These are phyloP conservation scores for Megalops cyprinoides DNA, from an alignment of 2,797 vertebrate genomes.

Conservation along the genomic window DNA sequence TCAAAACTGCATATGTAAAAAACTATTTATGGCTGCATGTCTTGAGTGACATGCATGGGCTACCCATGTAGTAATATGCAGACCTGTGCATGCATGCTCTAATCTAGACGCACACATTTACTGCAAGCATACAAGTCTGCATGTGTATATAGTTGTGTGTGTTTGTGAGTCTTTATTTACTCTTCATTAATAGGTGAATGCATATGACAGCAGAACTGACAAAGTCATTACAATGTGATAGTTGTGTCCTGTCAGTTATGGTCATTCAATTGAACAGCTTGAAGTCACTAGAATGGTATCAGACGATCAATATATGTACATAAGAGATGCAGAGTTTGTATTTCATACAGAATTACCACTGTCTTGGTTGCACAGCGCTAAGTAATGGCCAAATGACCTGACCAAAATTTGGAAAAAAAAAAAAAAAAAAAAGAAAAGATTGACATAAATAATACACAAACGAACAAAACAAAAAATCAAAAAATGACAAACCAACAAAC, in stretches of 20 bases:
- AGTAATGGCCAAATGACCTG: conserved; percentile 1
- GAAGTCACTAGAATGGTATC: no score
- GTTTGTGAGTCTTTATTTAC: no score
- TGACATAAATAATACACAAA: conserved; percentile 64
- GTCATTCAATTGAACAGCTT: no score
- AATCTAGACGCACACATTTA: no score
- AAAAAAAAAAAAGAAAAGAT: conserved; percentile 35
- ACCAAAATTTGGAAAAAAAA: neutral
- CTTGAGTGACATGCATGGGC: conserved; percentile 14
- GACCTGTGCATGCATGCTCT: no score
- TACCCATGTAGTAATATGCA: neutral
- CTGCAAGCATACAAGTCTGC: no score
- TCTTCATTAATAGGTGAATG: no score
- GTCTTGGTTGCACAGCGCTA: neutral
- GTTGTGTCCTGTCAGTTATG: no score
- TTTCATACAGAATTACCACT: neutral
- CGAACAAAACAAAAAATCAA: conserved; percentile 51
- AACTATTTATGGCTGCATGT: neutral
- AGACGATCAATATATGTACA: no score
- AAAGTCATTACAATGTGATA: no score
- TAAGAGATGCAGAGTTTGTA: neutral
- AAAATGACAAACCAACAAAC: conserved; percentile 37
- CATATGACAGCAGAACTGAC: no score
- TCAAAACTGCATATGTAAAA: neutral
- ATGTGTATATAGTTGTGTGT: neutral